phyloP scores from a whole-genome alignment of 2,113 vertebrate genomes.

The Eidolon helvum region DNA sequence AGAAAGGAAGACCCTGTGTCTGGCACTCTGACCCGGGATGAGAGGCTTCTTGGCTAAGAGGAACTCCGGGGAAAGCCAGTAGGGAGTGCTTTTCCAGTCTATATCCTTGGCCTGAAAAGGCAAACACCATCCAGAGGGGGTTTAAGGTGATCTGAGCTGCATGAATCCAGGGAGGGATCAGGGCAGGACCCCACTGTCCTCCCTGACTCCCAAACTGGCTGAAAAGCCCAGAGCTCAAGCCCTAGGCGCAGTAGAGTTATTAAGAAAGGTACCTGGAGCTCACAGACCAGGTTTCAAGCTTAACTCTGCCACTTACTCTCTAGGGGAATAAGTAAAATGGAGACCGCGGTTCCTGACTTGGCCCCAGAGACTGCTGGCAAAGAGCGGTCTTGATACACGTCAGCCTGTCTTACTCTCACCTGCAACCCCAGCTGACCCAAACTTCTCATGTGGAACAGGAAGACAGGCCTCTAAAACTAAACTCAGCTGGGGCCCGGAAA shows the following conservation, averaged over 20 bases:
- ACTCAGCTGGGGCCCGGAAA: background rate
- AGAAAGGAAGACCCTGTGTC: background rate
- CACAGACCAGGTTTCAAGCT: background rate
- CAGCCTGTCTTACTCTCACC: background rate
- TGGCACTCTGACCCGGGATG: background rate
- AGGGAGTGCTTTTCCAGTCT: background rate
- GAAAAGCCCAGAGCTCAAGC: background rate
- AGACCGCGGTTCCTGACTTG: slow-evolving; percentile 39
- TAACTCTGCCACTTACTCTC: background rate
- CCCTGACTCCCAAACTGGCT: background rate
- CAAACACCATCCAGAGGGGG: background rate
- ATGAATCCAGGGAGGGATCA: background rate
- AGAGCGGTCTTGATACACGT: background rate
- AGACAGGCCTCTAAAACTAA: background rate
- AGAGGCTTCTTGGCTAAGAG: background rate
- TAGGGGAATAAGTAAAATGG: background rate
- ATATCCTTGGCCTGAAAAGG: background rate
- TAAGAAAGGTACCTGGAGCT: background rate
- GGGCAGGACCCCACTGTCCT: background rate
- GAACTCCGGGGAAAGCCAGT: background rate
- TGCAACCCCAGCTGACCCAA: background rate
- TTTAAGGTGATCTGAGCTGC: background rate
- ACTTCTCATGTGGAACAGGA: background rate
- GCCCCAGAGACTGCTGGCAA: background rate
- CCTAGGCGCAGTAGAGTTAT: background rate